Evolutionary conservation across 1,140 invertebrate species (phyloP).

Genomic region (Forficula auricularia): DNA sequence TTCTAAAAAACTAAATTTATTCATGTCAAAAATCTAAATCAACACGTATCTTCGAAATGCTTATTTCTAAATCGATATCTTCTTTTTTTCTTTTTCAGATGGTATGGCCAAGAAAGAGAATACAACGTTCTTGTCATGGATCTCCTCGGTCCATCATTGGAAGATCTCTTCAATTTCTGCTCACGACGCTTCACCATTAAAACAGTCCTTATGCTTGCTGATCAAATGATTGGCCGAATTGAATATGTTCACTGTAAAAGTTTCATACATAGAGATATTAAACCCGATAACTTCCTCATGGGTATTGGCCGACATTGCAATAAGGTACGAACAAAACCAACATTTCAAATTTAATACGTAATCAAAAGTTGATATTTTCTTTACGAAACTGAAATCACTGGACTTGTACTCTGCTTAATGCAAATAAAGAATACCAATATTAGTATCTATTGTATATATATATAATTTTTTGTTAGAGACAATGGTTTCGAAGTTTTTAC

Average conservation of each 20-base stretch:
- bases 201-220: constrained; percentile 91
- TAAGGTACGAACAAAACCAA: constrained; percentile 36
- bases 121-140: constrained; percentile 97
- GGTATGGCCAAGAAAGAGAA: constrained; percentile 79
- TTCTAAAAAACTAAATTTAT: too few relatives aligned
- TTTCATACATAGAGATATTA: constrained; percentile 92
- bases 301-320: constrained; percentile 90
- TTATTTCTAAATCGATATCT: too few relatives aligned
- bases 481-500: too few relatives aligned
- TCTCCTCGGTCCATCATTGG: constrained; percentile 80
- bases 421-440: too few relatives aligned
- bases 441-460: too few relatives aligned
- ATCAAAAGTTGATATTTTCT: too few relatives aligned
- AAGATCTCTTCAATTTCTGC: constrained; percentile 96
- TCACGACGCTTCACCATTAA: constrained; percentile 91
- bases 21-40: too few relatives aligned
- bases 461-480: too few relatives aligned
- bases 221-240: constrained; percentile 81
- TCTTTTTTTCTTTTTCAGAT: constrained; percentile 34
- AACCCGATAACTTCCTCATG: constrained; percentile 97
- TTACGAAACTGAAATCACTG: too few relatives aligned
- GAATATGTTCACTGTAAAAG: constrained; percentile 91
- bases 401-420: too few relatives aligned
- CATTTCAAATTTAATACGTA: too few relatives aligned
- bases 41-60: too few relatives aligned